phyloP scores from a whole-genome alignment of 1,140 invertebrate species.

The Maniola jurtina region DNA sequence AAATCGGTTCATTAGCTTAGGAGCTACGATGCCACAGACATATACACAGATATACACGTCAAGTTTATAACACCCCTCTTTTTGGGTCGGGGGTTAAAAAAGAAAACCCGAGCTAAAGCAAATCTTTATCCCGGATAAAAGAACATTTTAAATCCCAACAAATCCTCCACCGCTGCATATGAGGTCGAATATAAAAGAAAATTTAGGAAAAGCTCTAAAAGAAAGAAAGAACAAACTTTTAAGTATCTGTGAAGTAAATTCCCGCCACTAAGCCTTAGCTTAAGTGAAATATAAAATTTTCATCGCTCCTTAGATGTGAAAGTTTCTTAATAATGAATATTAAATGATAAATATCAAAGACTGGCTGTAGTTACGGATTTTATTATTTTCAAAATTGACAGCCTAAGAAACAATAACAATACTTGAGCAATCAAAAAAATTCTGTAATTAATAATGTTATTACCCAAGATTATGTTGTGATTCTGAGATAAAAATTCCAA shows the following conservation, averaged over 20 bases:
- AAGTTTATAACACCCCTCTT: too few species aligned
- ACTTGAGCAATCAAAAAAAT: too few species aligned
- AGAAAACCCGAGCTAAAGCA: background rate
- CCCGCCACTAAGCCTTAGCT: background rate
- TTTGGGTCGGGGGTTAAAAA: too few species aligned
- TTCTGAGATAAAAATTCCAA: too few species aligned
- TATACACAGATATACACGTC: too few species aligned
- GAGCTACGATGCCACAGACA: too few species aligned
- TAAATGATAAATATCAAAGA: background rate
- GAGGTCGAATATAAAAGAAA: conserved; percentile 3
- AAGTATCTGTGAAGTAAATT: conserved; percentile 3
- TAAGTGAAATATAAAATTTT: conserved; percentile 3
- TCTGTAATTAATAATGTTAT: too few species aligned
- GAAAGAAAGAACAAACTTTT: background rate
- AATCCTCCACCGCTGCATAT: conserved; percentile 2
- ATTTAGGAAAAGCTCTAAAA: conserved; percentile 3
- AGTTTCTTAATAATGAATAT: background rate
- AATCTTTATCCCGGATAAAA: background rate
- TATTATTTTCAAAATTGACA: too few species aligned
- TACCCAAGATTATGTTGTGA: too few species aligned
- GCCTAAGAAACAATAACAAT: too few species aligned
- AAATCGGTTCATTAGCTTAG: too few species aligned
- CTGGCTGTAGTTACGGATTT: too few species aligned
- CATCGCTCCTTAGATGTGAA: background rate
- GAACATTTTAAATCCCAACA: conserved; percentile 4